phyloP scores from a whole-genome alignment of 2,888 invertebrate species.

The Mythimna vitellina region DNA sequence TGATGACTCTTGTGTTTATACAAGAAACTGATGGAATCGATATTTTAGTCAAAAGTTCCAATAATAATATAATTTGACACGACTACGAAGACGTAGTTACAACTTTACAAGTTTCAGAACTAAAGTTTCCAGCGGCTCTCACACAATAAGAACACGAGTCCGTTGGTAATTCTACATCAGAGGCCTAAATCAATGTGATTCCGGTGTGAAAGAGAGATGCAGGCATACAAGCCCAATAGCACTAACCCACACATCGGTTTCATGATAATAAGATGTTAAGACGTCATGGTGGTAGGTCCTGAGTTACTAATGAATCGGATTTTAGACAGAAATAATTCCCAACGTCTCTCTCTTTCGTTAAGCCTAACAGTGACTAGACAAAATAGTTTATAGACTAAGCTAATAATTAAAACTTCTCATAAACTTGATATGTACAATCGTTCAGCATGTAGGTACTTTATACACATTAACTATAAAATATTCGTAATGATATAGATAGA shows the following conservation, averaged over 20 bases:
- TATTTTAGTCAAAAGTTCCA: neutral
- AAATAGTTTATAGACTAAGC: conserved; percentile 66
- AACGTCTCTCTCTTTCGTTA: conserved; percentile 57
- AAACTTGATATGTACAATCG: conserved; percentile 79
- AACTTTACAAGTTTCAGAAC: conserved; percentile 21
- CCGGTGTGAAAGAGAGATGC: too few species aligned
- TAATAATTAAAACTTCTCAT: conserved; percentile 65
- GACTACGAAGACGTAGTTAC: conserved; percentile 3
- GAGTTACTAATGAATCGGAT: conserved; percentile 14
- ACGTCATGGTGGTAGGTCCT: too few species aligned
- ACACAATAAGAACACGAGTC: conserved; percentile 10
- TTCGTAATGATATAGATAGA: conserved; percentile 61
- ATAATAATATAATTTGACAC: conserved; percentile 20
- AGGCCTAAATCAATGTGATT: too few species aligned
- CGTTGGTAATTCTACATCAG: conserved; percentile 20
- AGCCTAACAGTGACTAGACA: conserved; percentile 76
- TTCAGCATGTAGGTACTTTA: conserved; percentile 56
- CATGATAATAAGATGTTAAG: too few species aligned
- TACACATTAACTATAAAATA: conserved; percentile 57
- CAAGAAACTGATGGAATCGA: neutral
- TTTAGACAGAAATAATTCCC: conserved; percentile 32
- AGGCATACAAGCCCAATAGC: too few species aligned
- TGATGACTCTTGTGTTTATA: neutral
- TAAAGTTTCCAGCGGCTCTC: conserved; percentile 6
- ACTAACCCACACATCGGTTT: too few species aligned